Evolutionary conservation across 1,140 invertebrate genomes (phyloP).

Genomic region (Armadillidium nasatum): DNA sequence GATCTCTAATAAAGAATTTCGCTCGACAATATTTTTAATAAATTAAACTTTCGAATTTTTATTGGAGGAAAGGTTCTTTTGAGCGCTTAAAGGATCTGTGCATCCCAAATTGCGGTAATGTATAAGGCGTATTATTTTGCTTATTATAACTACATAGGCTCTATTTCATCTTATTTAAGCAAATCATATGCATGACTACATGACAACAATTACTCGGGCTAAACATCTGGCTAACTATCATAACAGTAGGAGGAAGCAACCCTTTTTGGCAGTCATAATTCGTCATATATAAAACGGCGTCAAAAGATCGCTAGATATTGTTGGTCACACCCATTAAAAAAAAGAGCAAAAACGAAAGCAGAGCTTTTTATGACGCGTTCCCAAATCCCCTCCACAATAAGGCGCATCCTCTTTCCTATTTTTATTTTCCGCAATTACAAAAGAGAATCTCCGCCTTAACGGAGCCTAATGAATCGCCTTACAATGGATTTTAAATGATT

Average conservation of each 20-base stretch:
- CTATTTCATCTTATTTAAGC: slow-evolving; percentile 5
- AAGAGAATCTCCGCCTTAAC: no score
- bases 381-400: neutral
- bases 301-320: slow-evolving; percentile 1
- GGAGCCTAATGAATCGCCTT: no score
- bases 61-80: neutral
- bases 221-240: neutral
- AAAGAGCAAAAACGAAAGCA: neutral
- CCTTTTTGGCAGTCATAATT: slow-evolving; percentile 5
- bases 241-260: slow-evolving; percentile 2
- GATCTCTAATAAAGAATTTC: neutral
- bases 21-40: neutral
- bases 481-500: no score
- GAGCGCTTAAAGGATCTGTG: neutral
- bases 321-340: slow-evolving; percentile 8
- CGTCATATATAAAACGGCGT: neutral
- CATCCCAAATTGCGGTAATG: no score
- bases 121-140: neutral
- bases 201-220: neutral
- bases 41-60: neutral
- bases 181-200: slow-evolving; percentile 7
- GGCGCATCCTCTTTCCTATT: no score
- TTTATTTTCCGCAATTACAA: no score
- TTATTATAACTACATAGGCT: neutral
- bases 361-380: neutral